Evolutionary conservation across 2,113 vertebrate species (phyloP), one percentile per base, ranked within the genome.

Genomic region (Alosa alosa): DNA sequence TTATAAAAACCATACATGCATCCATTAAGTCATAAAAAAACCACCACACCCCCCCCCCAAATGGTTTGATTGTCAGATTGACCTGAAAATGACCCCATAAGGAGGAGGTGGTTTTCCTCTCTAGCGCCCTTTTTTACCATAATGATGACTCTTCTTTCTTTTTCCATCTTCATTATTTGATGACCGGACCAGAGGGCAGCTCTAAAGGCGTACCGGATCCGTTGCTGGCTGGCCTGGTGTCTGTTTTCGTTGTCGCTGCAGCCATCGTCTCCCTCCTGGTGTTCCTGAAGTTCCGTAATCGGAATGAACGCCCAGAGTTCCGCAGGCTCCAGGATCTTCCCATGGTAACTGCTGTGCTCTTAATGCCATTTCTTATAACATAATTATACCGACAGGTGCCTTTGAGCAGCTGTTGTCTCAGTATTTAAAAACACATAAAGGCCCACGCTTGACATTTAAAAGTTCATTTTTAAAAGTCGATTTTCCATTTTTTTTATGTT

Each of bases 271-370:
- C 96, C 0, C 94, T 96, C 87, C 91, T 97, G 82, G 91, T 97
- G 83, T 97, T 97, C 94, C 87, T 97, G 90, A 96, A 96, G 31
- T 96, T 97, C 86, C 95, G 96, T 15, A 93, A 93, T 41, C 94
- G 94, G 90, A 93, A 94, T 89, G 94, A 88, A 88, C 92, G 94
- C 49, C 95, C 96, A 8, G 95, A 96, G 85, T 98, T 98, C 91
- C 94, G 93, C 81, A 94, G 97, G 87, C 95, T 98, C 85, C 97
- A 97, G 88, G 95, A 96, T 68, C 90, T 96, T 8, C 95, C 96
- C 0, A 96, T 96, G 96, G 95, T 96, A 91, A 93, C 94, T 39
- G 13, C 9, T 78, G 36, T 15, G 15, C 10, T 39, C 64, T 31
- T 78, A 13, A 78, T 78, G 72, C 25, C 31, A 36, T 78, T 17